Conservation (phyloP, 1,140 invertebrate genomes). For the Drosophila aff. region DNA sequence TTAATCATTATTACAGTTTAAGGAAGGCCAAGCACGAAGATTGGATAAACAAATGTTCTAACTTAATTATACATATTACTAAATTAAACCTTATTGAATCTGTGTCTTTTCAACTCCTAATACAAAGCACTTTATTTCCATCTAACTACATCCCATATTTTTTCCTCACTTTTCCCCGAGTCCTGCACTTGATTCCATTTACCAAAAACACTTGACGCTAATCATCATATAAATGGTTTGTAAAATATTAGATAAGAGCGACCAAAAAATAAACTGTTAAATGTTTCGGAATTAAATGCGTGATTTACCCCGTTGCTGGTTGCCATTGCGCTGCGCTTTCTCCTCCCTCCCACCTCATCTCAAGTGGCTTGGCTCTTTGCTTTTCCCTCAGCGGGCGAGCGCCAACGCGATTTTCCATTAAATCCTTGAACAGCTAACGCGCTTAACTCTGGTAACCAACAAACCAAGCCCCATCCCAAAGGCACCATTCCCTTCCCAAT, state of each 20-base stretch:
- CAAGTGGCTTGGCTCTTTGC: constrained; percentile 33
- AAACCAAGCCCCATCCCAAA: constrained; percentile 24
- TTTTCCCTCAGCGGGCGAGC: constrained; percentile 46
- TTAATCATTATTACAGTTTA: neutral
- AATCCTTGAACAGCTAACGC: constrained; percentile 81
- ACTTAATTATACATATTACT: neutral
- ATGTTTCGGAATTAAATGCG: constrained; percentile 83
- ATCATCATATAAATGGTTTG: constrained; percentile 84
- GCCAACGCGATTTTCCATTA: constrained; percentile 76
- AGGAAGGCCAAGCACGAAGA: neutral
- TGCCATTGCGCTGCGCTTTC: constrained; percentile 7
- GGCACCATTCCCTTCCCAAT: neutral
- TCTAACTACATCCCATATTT: neutral
- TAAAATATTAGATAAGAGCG: constrained; percentile 83
- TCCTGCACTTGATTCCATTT: constrained; percentile 1
- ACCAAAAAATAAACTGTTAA: constrained; percentile 73
- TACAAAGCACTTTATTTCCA: neutral
- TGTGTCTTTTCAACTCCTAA: neutral
- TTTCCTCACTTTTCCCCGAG: neutral
- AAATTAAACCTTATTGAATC: neutral
- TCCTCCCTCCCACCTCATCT: neutral
- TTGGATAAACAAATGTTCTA: neutral
- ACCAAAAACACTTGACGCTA: constrained; percentile 66
- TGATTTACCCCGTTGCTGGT: constrained; percentile 77
- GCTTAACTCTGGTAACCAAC: constrained; percentile 73